A percentile compares a stretch with the other conserved stretches of the same genome.
phyloP scores from a whole-genome alignment of 1,140 invertebrate genomes.

The Holcopasites calliopsidis region DNA sequence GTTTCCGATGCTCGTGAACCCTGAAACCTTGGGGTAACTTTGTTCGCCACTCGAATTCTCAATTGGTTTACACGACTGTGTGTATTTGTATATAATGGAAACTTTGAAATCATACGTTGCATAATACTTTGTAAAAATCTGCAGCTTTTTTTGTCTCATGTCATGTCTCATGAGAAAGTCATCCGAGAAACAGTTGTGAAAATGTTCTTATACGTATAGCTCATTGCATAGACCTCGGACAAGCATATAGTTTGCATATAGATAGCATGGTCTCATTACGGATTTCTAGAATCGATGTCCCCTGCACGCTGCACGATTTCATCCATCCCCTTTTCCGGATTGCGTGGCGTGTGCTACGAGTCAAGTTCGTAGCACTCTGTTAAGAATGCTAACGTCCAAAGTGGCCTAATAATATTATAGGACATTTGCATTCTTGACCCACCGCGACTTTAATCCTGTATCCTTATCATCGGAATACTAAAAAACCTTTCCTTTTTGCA shows the following conservation, averaged over 20 bases:
- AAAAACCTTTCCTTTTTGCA: conserved; percentile 69
- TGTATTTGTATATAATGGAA: too few species aligned
- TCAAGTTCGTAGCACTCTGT: background rate
- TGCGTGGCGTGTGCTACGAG: background rate
- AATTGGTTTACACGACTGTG: background rate
- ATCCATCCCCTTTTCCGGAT: background rate
- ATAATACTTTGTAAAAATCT: background rate
- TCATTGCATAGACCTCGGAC: conserved; percentile 25
- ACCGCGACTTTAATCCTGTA: too few species aligned
- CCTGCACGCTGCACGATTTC: conserved; percentile 68
- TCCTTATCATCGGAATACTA: too few species aligned
- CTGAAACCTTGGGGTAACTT: background rate
- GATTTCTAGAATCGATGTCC: conserved; percentile 67
- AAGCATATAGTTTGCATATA: conserved; percentile 48
- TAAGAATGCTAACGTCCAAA: background rate
- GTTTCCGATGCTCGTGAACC: background rate
- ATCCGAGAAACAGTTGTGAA: background rate
- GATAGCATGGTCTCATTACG: conserved; percentile 76
- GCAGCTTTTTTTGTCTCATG: too few species aligned
- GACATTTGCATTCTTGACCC: background rate
- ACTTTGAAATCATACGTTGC: too few species aligned
- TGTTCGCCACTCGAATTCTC: background rate
- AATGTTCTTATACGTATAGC: background rate
- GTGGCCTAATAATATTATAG: background rate
- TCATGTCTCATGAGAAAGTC: background rate